A percentile compares a stretch with the other conserved stretches of the same genome.
Conservation (phyloP, 2,888 invertebrate species). For the Drosophila subquinaria region DNA sequence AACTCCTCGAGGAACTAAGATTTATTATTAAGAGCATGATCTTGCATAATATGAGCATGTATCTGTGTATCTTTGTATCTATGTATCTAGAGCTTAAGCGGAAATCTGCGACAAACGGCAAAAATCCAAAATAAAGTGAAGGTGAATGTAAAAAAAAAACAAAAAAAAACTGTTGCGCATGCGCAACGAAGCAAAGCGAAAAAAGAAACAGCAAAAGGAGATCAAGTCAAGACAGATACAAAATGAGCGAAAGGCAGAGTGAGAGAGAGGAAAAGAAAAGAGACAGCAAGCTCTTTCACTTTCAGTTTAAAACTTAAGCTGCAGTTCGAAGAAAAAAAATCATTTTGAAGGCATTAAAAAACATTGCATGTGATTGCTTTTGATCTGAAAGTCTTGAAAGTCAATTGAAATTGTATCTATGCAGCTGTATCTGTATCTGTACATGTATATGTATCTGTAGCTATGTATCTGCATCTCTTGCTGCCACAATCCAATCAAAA, state of each 20-base stretch:
- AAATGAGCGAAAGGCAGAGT: not conserved
- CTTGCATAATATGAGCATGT: constrained; percentile 53
- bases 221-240: constrained; percentile 6
- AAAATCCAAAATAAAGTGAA: constrained; percentile 48
- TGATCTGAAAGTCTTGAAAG: not conserved
- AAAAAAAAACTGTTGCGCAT: constrained; percentile 47
- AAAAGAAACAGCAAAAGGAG: constrained; percentile 23
- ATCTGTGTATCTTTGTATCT: constrained; percentile 8
- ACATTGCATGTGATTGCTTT: constrained; percentile 15
- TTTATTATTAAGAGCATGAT: constrained; percentile 24
- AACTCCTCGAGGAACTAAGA: constrained; percentile 4
- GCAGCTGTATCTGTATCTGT: not conserved
- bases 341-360: constrained; percentile 7
- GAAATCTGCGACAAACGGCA: constrained; percentile 41
- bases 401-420: constrained; percentile 12
- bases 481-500: constrained; percentile 12
- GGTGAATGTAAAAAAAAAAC: constrained; percentile 56
- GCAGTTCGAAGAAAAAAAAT: not conserved
- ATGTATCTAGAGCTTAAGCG: constrained; percentile 22
- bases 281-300: constrained; percentile 45
- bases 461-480: constrained; percentile 1
- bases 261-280: not conserved
- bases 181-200: constrained; percentile 50
- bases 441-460: not conserved
- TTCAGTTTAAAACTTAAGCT: constrained; percentile 30